Percentiles rank a stretch among this genome's conserved stretches.
Conservation (phyloP, 2,797 vertebrate species). For the Allobates femoralis region DNA sequence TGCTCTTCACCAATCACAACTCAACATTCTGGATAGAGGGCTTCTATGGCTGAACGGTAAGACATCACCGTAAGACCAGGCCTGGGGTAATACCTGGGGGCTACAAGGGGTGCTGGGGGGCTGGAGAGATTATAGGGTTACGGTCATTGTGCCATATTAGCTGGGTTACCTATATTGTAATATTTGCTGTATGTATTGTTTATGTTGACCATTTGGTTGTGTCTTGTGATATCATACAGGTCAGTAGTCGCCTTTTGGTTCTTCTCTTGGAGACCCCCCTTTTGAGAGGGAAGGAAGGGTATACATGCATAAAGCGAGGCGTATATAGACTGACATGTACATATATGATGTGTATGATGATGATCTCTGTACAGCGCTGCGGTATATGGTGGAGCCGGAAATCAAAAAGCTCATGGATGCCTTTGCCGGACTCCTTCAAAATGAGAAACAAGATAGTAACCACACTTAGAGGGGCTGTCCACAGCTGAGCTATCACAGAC, state of each 20-base stretch:
- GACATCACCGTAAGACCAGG: neutral
- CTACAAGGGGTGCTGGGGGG: neutral
- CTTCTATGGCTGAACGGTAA: constrained; percentile 22
- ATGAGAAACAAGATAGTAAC: too few species aligned
- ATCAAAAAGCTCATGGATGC: too few species aligned
- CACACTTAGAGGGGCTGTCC: too few species aligned
- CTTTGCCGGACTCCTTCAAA: neutral
- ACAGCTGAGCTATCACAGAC: too few species aligned
- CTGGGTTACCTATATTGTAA: neutral
- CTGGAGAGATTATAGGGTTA: neutral
- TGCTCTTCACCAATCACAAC: constrained; percentile 14
- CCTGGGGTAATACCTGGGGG: neutral
- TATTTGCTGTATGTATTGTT: neutral
- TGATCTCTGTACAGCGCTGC: too few species aligned
- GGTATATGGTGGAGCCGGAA: too few species aligned
- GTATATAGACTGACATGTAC: neutral
- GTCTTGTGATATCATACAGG: neutral
- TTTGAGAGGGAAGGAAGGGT: too few species aligned
- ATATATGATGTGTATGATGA: neutral
- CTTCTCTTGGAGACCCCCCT: neutral
- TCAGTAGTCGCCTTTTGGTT: neutral
- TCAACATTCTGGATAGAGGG: neutral
- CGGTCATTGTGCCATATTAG: neutral
- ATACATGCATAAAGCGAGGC: too few species aligned
- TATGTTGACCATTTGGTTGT: neutral